Evolutionary conservation across 2,797 vertebrate species (phyloP), one percentile per base, ranked within the genome.

Genomic region (Hydrolagus colliei): DNA sequence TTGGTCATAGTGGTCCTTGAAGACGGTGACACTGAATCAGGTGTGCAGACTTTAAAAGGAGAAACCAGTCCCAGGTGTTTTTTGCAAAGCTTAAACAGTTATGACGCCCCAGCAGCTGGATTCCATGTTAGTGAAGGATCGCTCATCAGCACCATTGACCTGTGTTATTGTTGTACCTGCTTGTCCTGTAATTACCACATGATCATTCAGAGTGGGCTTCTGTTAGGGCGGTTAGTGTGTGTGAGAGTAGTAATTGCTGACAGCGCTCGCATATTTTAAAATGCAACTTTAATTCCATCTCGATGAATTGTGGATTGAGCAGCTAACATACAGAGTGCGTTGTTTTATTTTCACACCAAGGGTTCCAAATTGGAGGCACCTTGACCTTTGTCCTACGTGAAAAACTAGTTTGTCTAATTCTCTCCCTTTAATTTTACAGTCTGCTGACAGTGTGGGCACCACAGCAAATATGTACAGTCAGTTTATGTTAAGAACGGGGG

Each of bases 121-220:
- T 52, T 14, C 18, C 41, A 59, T 76, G 35, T 76, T 52, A 77
- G 32, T 74, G 73, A 9, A 77, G 16, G 52, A 18, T 20, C 61
- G 32, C 14, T 73, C 10, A 32, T 73, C 52, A 61, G 52, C 18
- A 20, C 16, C n/a, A 1, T 61, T 77, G 18, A 5, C 18, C 52
- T 18, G 41, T 61, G 14, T 20, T 52, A 77, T 61, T 61, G 1
- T 61, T 59, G 32, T 32, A 77, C 52, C 73, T 61, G 41, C 41
- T 77, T 1, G 41, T 52, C 41, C 61, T 59, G n/a, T 22, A 77
- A n/a, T 77, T 61, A n/a, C 41, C 14, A 2, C 18, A 59, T 59
- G 3, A 52, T 77, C 52, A 77, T 77, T 77, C n/a, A 61, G 52
- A 77, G 75, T n/a, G 59, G 75, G 41, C n/a, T 77, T 77, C 18